Conservation (phyloP, 2,888 invertebrate species). For the Actias luna region DNA sequence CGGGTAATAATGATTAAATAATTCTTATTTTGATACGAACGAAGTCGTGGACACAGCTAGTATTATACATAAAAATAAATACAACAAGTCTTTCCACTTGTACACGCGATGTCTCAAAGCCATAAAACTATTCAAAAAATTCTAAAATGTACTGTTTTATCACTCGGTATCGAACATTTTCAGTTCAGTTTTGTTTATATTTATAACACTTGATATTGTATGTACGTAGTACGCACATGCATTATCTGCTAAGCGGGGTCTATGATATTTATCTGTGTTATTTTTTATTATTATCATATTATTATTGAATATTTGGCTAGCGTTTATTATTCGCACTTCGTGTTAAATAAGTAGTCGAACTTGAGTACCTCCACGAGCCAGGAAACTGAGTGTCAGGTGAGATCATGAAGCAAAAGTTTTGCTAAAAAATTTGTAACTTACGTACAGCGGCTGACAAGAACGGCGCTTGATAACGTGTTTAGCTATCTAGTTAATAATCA, state of each 20-base stretch:
- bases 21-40: too few species aligned
- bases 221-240: not conserved
- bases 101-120: not conserved
- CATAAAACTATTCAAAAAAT: not conserved
- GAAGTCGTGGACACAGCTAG: too few species aligned
- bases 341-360: not conserved
- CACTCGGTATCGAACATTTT: not conserved
- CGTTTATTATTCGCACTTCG: not conserved
- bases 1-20: too few species aligned
- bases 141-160: not conserved
- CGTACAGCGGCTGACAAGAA: too few species aligned
- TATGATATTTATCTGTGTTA: not conserved
- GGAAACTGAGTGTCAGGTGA: too few species aligned
- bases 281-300: not conserved
- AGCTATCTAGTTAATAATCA: too few species aligned
- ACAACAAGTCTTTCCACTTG: too few species aligned
- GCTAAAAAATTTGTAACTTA: too few species aligned
- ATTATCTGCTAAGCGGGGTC: not conserved
- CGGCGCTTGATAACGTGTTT: too few species aligned
- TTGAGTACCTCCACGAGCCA: too few species aligned
- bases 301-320: not conserved
- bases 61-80: too few species aligned
- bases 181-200: not conserved
- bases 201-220: not conserved
- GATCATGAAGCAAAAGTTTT: too few species aligned